Percentiles rank a stretch among this genome's conserved stretches.
These are phyloP conservation scores for Crematogaster levior DNA, from an alignment of 2,888 invertebrate species.

Conservation along the genomic window DNA sequence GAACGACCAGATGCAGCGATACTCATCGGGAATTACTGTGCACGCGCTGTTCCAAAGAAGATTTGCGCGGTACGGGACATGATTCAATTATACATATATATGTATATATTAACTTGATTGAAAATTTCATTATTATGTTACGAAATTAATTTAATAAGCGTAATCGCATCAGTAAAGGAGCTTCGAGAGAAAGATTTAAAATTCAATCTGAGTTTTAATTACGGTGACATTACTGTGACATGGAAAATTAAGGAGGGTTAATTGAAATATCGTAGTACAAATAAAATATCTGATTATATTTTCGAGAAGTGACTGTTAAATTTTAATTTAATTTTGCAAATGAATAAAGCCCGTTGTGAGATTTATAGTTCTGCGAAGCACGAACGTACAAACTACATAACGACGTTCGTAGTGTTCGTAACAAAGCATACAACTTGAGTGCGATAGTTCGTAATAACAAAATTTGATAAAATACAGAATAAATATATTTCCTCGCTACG, in stretches of 20 bases:
- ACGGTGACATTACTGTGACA: too few relatives aligned
- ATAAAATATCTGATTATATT: conserved; percentile 31
- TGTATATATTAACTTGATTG: conserved; percentile 13
- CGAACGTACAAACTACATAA: background rate
- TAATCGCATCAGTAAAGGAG: conserved; percentile 15
- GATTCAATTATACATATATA: conserved; percentile 3
- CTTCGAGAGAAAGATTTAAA: conserved; percentile 17
- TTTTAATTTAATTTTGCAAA: conserved; percentile 43
- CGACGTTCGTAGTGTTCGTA: background rate
- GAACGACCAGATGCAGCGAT: background rate
- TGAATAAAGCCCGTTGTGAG: conserved; percentile 24
- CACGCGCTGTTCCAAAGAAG: background rate
- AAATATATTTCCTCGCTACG: background rate
- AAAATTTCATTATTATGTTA: background rate
- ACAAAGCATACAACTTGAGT: conserved; percentile 6
- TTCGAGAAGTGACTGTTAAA: conserved; percentile 26
- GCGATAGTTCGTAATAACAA: background rate
- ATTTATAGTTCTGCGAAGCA: conserved; percentile 7
- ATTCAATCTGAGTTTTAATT: conserved; percentile 42
- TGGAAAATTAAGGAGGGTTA: conserved; percentile 22
- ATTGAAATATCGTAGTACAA: conserved; percentile 39
- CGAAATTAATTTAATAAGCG: conserved; percentile 23
- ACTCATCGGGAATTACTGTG: conserved; percentile 10
- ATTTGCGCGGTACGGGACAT: background rate
- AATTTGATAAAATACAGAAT: conserved; percentile 30